Conservation (phyloP, 1,140 invertebrate genomes). For the Drosophila kikkawai region DNA sequence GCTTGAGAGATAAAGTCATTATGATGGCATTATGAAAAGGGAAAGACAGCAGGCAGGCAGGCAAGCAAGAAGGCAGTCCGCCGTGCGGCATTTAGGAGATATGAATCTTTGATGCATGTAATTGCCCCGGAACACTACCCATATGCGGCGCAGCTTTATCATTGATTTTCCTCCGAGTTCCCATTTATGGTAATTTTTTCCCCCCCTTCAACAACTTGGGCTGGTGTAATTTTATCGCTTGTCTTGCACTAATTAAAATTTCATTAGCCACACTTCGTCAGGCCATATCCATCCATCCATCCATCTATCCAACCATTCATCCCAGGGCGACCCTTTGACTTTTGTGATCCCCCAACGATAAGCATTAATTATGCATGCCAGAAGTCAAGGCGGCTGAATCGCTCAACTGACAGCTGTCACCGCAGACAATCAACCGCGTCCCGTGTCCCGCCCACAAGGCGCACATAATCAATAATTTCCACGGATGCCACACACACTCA, state of each 20-base stretch:
- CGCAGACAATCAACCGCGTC: slow-evolving; percentile 39
- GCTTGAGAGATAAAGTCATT: slow-evolving; percentile 81
- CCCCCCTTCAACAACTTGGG: neutral
- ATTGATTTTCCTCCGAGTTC: slow-evolving; percentile 60
- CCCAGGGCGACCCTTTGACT: slow-evolving; percentile 35
- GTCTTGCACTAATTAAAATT: slow-evolving; percentile 81
- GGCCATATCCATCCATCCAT: slow-evolving; percentile 8
- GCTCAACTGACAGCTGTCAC: slow-evolving; percentile 67
- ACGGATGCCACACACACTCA: slow-evolving; percentile 4
- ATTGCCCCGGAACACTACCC: slow-evolving; percentile 52
- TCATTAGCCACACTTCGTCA: slow-evolving; percentile 72
- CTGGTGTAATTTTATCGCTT: slow-evolving; percentile 67
- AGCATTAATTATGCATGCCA: slow-evolving; percentile 77
- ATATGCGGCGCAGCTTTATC: slow-evolving; percentile 30
- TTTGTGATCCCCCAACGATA: slow-evolving; percentile 35
- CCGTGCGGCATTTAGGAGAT: slow-evolving; percentile 74
- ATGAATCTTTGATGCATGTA: slow-evolving; percentile 83
- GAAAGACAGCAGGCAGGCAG: slow-evolving; percentile 27
- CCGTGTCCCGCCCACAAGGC: slow-evolving; percentile 2
- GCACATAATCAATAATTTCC: slow-evolving; percentile 64
- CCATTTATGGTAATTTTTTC: slow-evolving; percentile 65
- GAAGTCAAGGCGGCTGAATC: slow-evolving; percentile 38
- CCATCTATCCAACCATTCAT: slow-evolving; percentile 16
- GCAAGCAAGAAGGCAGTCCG: slow-evolving; percentile 6
- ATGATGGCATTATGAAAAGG: slow-evolving; percentile 78